phyloP scores from a whole-genome alignment of 2,888 invertebrate species.

The Reticulitermes lucifugus region DNA sequence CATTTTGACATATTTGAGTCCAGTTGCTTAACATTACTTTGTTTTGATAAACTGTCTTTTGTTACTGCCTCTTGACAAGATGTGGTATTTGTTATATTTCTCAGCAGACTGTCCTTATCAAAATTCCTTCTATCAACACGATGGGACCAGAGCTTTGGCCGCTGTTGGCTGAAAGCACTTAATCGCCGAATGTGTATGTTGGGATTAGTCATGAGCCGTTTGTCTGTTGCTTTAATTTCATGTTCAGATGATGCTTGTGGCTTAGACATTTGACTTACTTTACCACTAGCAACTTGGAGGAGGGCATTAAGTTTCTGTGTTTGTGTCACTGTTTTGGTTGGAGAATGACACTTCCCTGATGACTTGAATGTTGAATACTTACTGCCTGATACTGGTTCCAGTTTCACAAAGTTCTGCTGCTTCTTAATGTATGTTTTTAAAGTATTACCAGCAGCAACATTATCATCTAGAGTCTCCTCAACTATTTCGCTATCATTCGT shows the following conservation, averaged over 20 bases:
- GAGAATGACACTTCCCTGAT: not conserved
- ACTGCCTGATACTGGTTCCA: not conserved
- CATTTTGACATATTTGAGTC: not conserved
- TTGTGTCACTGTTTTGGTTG: not conserved
- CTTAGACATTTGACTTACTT: slow-evolving; percentile 1
- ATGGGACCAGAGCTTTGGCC: slow-evolving; percentile 22
- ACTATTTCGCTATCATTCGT: not conserved
- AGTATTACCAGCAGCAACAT: not conserved
- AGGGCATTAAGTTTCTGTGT: slow-evolving; percentile 10
- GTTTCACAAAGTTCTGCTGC: slow-evolving; percentile 3
- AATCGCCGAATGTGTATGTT: not conserved
- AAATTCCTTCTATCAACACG: slow-evolving; percentile 20
- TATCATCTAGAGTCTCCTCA: not conserved
- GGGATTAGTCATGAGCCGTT: not conserved
- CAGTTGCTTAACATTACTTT: not conserved
- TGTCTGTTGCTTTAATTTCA: not conserved
- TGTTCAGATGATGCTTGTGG: not conserved
- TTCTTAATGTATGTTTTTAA: slow-evolving; percentile 18
- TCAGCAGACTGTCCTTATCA: not conserved
- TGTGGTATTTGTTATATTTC: not conserved
- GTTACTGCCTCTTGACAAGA: not conserved
- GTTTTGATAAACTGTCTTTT: not conserved
- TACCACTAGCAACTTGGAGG: slow-evolving; percentile 8
- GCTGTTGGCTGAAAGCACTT: not conserved
- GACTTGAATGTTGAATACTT: not conserved